Percentiles rank a stretch among this genome's conserved stretches.
These are phyloP conservation scores for Rotaria socialis DNA, from an alignment of 2,888 invertebrate genomes.

Conservation along the genomic window DNA sequence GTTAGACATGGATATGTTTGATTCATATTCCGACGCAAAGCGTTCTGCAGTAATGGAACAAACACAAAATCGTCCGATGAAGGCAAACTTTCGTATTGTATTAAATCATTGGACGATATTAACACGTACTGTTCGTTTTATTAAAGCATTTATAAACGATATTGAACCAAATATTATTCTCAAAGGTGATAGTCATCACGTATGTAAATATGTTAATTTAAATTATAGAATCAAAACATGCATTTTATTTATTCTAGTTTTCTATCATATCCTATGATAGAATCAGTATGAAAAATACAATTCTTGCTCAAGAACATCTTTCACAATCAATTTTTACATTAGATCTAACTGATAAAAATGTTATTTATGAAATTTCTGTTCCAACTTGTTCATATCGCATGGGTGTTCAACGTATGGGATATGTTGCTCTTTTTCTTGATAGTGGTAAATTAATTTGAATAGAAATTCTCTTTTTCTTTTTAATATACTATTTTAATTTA, in stretches of 20 bases:
- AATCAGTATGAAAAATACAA: background rate
- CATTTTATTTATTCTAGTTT: background rate
- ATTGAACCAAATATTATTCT: slow-evolving; percentile 37
- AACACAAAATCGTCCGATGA: slow-evolving; percentile 1
- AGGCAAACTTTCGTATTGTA: slow-evolving; percentile 48
- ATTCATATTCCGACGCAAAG: background rate
- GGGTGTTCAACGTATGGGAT: slow-evolving; percentile 81
- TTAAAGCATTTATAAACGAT: slow-evolving; percentile 45
- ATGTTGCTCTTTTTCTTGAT: slow-evolving; percentile 59
- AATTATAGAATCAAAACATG: background rate
- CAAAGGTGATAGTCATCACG: slow-evolving; percentile 49
- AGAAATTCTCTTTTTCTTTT: no score
- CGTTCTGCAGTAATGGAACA: background rate
- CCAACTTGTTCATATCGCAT: slow-evolving; percentile 94
- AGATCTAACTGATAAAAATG: background rate
- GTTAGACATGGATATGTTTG: slow-evolving; percentile 10
- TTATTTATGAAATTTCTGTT: slow-evolving; percentile 66
- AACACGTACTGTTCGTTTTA: slow-evolving; percentile 1
- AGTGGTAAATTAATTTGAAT: no score
- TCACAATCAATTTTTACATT: background rate
- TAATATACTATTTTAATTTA: no score
- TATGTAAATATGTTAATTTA: slow-evolving; percentile 48
- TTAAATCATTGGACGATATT: slow-evolving; percentile 52
- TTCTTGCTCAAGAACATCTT: background rate
- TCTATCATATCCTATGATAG: background rate